Base-by-base conservation (phyloP, 2,888 invertebrate species). In the Cheilosia urbana region DNA sequence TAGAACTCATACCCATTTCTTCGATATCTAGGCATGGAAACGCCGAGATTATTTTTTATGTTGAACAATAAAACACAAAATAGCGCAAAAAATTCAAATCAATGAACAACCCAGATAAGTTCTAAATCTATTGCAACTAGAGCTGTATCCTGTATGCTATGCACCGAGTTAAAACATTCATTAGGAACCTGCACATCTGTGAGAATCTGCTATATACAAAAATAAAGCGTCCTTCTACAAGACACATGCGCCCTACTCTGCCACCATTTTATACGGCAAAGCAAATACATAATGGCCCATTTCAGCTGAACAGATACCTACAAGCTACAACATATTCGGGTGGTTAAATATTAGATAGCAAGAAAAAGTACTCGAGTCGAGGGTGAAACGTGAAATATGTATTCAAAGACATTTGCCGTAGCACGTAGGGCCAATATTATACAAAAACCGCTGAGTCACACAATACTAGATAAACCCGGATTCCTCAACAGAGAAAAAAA, bases 241-340 rank as follows among this genome's bases (percentile, higher is more conserved):
- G 4, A 30, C 21, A 11, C 78, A 63, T 71, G 78, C 78, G 78
- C 78, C 5, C 30, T 45, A 15, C 6, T 7, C 27, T 37, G 21
- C 21, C 49, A 68, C 68, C 69, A 60, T 49, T 60, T 69, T 60
- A 60, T 60, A 30, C 24, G 13, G 13, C 24, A 47, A 42, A 7
- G 5, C 21, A 34, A 7, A 13, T 9, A n/a, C 15, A 51, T 49
- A 51, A 5, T 7, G 15, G 4, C 11, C 30, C 7, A n/a, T 6
- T 30, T 13, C 11, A 13, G 15, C 17, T 4, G 27, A 51, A 24
- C 4, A 24, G 19, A 42, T 45, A 53, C 15, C 42, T 15, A 17
- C 30, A 2, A 24, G 9, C 30, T 4, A 24, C 30, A 24, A n/a
- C 27, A 7, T 13, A 49, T 58, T 66, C 66, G 51, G 66, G 57